These are phyloP conservation scores for Acleris laterana DNA, from an alignment of 2,888 invertebrate species.

Conservation along the genomic window DNA sequence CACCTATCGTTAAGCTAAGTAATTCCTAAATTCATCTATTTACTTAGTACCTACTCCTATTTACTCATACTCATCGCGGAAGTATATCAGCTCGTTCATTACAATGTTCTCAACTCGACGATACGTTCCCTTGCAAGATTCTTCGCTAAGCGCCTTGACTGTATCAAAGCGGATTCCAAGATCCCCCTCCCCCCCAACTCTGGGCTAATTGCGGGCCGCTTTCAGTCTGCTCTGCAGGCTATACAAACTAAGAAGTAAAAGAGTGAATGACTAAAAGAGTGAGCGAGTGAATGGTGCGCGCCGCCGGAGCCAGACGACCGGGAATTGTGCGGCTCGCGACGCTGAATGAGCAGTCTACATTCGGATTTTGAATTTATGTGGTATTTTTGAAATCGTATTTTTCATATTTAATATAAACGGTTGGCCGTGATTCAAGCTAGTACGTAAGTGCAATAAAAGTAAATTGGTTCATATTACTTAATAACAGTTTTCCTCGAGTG, in stretches of 20 bases:
- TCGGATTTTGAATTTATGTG: conserved; percentile 24
- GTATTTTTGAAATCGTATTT: no score
- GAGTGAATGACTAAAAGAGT: conserved; percentile 50
- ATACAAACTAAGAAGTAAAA: conserved; percentile 59
- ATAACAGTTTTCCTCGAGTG: no score
- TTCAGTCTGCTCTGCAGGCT: conserved; percentile 55
- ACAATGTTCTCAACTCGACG: background rate
- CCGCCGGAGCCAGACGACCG: conserved; percentile 52
- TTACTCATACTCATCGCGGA: no score
- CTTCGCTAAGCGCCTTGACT: conserved; percentile 1
- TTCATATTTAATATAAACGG: no score
- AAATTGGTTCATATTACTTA: no score
- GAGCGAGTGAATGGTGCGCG: conserved; percentile 33
- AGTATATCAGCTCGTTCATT: background rate
- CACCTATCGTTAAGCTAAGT: no score
- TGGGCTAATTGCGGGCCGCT: conserved; percentile 69
- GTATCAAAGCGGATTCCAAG: conserved; percentile 11
- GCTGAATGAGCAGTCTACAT: conserved; percentile 44
- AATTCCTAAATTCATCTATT: no score
- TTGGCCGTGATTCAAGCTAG: no score
- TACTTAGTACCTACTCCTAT: no score
- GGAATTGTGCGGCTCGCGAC: conserved; percentile 50
- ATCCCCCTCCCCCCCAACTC: conserved; percentile 42
- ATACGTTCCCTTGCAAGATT: background rate
- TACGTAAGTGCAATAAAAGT: no score